Evolutionary conservation across 2,888 invertebrate species (phyloP).

Genomic region (Lasioglossum lativentre): DNA sequence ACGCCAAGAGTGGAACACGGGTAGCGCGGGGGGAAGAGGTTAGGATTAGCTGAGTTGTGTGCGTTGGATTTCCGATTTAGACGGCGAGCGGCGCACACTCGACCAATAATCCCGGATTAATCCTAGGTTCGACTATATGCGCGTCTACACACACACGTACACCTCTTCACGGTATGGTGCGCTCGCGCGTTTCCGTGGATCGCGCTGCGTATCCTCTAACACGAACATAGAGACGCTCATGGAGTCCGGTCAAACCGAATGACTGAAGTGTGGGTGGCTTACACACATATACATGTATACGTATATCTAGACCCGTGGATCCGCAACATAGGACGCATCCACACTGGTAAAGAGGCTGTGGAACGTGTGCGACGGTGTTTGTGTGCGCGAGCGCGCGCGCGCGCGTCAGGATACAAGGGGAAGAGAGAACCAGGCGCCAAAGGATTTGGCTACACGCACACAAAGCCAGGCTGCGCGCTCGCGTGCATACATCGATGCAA

Average conservation of each 20-base stretch:
- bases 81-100: conserved; percentile 78
- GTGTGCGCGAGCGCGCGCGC: conserved; percentile 3
- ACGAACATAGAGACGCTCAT: conserved; percentile 33
- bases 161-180: conserved; percentile 1
- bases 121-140: conserved; percentile 75
- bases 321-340: neutral
- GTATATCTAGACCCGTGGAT: neutral
- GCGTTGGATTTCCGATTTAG: conserved; percentile 84
- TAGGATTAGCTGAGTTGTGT: conserved; percentile 82
- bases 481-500: conserved; percentile 59
- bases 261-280: conserved; percentile 42
- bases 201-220: conserved; percentile 32
- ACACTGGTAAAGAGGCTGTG: neutral
- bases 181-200: conserved; percentile 4
- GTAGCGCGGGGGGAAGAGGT: conserved; percentile 61
- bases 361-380: neutral
- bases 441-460: conserved; percentile 80
- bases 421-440: conserved; percentile 72
- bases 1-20: conserved; percentile 64
- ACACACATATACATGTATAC: neutral
- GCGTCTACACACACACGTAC: conserved; percentile 25
- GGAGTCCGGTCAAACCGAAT: conserved; percentile 72
- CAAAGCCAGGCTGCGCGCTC: conserved; percentile 41
- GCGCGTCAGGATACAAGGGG: conserved; percentile 33
- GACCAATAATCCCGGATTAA: conserved; percentile 83